phyloP scores from a whole-genome alignment of 2,113 vertebrate genomes.

The Salvator merianae region DNA sequence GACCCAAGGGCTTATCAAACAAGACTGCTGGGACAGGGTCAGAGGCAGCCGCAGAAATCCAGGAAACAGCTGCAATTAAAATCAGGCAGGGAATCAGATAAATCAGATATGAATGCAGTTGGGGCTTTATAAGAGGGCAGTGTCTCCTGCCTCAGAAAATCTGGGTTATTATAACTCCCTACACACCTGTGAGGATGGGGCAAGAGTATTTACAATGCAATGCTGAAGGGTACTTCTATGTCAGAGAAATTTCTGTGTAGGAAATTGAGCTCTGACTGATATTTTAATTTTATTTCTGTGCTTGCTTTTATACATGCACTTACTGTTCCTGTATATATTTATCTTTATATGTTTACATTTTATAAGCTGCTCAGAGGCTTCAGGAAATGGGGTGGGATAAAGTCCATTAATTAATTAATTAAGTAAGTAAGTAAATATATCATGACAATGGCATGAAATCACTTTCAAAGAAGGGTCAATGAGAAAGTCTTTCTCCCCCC shows the following conservation, averaged over 20 bases:
- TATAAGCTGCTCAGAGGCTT: no score
- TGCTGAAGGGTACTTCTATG: not conserved
- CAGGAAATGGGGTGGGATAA: no score
- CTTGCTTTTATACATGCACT: no score
- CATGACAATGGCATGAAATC: not conserved
- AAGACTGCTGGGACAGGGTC: conserved; percentile 24
- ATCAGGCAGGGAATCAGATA: conserved; percentile 23
- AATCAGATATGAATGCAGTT: not conserved
- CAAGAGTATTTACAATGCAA: not conserved
- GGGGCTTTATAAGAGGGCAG: not conserved
- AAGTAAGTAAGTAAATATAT: no score
- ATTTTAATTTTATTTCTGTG: no score
- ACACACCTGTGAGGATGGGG: not conserved
- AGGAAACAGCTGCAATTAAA: conserved; percentile 26
- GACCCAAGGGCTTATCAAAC: conserved; percentile 5
- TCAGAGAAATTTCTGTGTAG: no score
- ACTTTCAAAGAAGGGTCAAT: not conserved
- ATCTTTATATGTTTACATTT: no score
- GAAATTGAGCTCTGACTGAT: no score
- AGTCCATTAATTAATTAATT: no score
- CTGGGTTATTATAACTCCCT: not conserved
- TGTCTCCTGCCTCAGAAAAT: conserved; percentile 19
- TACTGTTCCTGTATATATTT: no score
- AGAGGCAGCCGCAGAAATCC: not conserved
- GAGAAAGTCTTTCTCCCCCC: not conserved